Evolutionary conservation across 2,888 invertebrate species (phyloP), one percentile per base, ranked within the genome.

Genomic region (Clunio marinus): DNA sequence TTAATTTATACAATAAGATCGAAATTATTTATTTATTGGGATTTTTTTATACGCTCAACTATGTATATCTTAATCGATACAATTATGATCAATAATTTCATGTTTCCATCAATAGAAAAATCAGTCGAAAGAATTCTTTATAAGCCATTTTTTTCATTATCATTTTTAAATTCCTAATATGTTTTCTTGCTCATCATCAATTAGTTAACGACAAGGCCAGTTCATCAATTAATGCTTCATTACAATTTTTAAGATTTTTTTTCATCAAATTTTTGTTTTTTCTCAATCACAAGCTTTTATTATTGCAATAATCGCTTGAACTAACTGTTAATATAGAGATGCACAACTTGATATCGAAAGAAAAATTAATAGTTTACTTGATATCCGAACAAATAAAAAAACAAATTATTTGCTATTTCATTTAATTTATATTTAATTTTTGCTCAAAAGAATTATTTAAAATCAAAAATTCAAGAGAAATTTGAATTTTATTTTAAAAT

Each of bases 101-200:
- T 51, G 15, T 58, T 58, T 58, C 28, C 58, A 35, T 60, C 17
- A 28, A 35, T 35, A 60, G 60, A 35, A 60, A 60, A 60, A 60
- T 60, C 60, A 60, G 60, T 60, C 60, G 35, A 32, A 32, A 60
- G 32, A n/a, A 32, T 59, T 60, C 51, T 51, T 51, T 51, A 20
- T 51, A 51, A 51, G 51, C 51, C 51, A 51, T 51, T 17, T 51
- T 51, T 51, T 51, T 51, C 22, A 17, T 51, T 22, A 32, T 32
- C 35, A 51, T 51, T 17, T 22, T 22, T 51, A 51, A 51, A 51
- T 22, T 51, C 22, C 51, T 51, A 51, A 51, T 51, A 20, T 17
- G 20, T 51, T 20, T 51, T 5, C 45, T n/a, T n/a, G 45, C 51
- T 51, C 51, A 17, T 51, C 51, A 51, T 32, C 41, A 41, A 41